phyloP scores from a whole-genome alignment of 2,797 vertebrate species.

The Phalanger gymnotis region DNA sequence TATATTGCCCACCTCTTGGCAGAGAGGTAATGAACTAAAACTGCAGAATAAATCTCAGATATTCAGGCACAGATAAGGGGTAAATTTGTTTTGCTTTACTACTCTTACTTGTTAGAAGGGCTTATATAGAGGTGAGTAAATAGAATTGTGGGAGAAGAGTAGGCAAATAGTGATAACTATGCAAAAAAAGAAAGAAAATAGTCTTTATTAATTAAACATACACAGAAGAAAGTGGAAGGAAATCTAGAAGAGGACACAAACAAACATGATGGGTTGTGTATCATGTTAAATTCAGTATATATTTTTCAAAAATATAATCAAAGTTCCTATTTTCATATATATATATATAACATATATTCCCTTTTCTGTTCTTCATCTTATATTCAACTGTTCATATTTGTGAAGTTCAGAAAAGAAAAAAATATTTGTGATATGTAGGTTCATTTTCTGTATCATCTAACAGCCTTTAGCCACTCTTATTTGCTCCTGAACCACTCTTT shows the following conservation, averaged over 20 bases:
- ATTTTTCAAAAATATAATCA: not conserved
- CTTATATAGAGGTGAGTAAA: not conserved
- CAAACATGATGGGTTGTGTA: not conserved
- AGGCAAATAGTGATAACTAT: not conserved
- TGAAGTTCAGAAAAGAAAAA: too few relatives aligned
- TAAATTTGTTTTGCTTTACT: not conserved
- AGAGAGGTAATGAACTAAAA: not conserved
- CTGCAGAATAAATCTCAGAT: not conserved
- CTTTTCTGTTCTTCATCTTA: too few relatives aligned
- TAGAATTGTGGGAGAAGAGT: not conserved
- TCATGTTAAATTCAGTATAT: not conserved
- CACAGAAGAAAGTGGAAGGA: not conserved
- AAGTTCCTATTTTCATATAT: not conserved
- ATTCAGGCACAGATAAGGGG: not conserved
- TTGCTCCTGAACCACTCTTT: too few relatives aligned
- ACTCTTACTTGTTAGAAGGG: not conserved
- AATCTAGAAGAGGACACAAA: not conserved
- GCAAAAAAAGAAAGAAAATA: not conserved
- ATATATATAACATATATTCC: too few relatives aligned
- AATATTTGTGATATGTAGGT: too few relatives aligned
- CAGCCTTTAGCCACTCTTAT: too few relatives aligned
- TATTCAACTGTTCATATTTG: too few relatives aligned
- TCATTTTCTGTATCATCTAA: too few relatives aligned
- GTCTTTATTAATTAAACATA: not conserved
- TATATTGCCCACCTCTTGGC: too few relatives aligned